Evolutionary conservation across 1,140 invertebrate genomes (phyloP).

Genomic region (Pemphigus obesinymphae): DNA sequence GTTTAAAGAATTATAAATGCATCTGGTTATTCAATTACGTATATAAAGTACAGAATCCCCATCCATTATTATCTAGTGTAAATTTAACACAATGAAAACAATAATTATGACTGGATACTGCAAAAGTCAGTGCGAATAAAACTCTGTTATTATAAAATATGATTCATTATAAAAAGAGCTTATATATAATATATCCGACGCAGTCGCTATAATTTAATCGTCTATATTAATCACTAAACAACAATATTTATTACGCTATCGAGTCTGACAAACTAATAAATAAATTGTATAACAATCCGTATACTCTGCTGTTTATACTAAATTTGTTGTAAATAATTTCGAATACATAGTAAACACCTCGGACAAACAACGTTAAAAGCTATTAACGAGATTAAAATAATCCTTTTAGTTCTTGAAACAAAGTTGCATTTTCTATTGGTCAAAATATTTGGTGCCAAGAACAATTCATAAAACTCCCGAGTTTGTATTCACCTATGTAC

Average conservation of each 20-base stretch:
- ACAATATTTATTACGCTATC: neutral
- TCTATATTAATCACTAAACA: neutral
- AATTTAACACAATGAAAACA: no score
- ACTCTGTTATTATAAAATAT: neutral
- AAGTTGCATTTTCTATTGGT: neutral
- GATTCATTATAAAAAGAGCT: no score
- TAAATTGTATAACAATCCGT: neutral
- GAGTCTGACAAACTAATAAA: neutral
- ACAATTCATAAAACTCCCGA: neutral
- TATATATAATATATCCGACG: no score
- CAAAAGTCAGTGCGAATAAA: neutral
- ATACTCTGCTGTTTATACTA: neutral
- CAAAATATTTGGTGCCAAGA: slow-evolving; percentile 17
- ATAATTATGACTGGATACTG: no score
- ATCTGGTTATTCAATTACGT: no score
- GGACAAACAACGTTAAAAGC: slow-evolving; percentile 4
- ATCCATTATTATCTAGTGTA: no score
- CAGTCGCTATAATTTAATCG: neutral
- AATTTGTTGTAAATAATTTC: neutral
- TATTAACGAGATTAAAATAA: slow-evolving; percentile 35
- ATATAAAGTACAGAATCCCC: no score
- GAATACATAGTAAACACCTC: neutral
- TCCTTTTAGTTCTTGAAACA: slow-evolving; percentile 1
- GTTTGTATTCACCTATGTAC: neutral
- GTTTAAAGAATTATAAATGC: no score